These are phyloP conservation scores for Nanorana parkeri DNA, from an alignment of 2,113 vertebrate genomes.

Conservation along the genomic window DNA sequence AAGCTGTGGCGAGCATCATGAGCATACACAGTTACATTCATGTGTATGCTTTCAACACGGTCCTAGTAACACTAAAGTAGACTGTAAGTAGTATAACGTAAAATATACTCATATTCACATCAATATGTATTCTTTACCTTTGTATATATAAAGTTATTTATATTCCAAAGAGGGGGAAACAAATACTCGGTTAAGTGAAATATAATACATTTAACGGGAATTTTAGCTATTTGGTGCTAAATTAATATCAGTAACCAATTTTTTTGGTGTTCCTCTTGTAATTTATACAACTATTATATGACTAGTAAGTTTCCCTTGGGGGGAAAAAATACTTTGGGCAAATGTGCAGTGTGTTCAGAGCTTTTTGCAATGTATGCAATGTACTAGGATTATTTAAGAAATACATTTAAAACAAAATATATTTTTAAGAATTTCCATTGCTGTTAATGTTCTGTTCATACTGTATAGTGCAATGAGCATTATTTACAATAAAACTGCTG, in stretches of 20 bases:
- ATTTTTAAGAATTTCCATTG: conserved; percentile 27
- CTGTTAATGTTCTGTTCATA: conserved; percentile 1
- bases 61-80: no score
- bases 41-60: no score
- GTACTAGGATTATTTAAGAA: neutral
- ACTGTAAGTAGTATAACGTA: no score
- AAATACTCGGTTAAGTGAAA: neutral
- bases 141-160: conserved; percentile 5
- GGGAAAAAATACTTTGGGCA: conserved; percentile 69
- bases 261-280: neutral
- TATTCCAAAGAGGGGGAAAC: neutral
- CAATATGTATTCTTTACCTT: neutral
- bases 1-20: no score
- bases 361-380: conserved; percentile 9
- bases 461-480: neutral
- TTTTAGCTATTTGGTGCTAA: conserved; percentile 1
- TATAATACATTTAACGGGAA: neutral
- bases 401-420: neutral
- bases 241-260: conserved; percentile 3
- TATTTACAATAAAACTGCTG: conserved; percentile 19
- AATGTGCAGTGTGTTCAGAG: conserved; percentile 42
- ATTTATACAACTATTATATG: neutral
- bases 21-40: no score
- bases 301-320: conserved; percentile 61
- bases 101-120: no score